Base-by-base conservation (phyloP, 2,888 invertebrate species). In the Chaitophorus viminalis region DNA sequence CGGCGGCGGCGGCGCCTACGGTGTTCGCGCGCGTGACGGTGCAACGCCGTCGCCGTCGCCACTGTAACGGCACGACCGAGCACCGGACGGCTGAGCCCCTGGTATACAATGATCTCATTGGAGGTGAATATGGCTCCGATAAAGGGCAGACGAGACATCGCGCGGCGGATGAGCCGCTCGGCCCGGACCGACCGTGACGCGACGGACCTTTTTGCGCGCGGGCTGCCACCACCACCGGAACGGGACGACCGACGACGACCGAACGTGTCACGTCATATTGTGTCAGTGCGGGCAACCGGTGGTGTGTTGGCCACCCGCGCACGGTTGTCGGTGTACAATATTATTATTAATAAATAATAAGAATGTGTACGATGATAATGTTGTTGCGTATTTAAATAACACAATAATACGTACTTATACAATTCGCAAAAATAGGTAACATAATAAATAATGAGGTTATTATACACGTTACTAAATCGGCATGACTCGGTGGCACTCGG, bases 71-170 rank as follows among this genome's bases (percentile, higher is more conserved):
- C 33, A 46, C 36, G 60, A 36, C 54, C 74, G 36, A 31, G 25
- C 33, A 52, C 39, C 39, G 52, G 17, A 0, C 17, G 75, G 31
- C 87, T 87, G 65, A 31, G 6, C 39, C 46, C 87, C 87, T 87
- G 87, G 87, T 87, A 87, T 46, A n/a, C 81, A 39, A 60, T 81
- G 87, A 87, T 87, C 87, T 81, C 87, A 31, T 87, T 81, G 87
- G 87, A 87, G 87, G 87, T 87, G 87, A 87, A 87, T 87, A 81
- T 72, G 78, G 78, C 86, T 72, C 79, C 86, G 54, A 79, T 31
- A 72, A 85, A 85, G 77, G 86, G 86, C 86, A 79, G 60, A 76
- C 36, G 81, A 81, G 46, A n/a, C 79, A 79, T n/a, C 78, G 31
- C 79, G 36, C 79, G 78, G 17, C 68, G 78, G 52, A 82, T 72